A percentile compares a stretch with the other conserved stretches of the same genome.
Conservation (phyloP, 2,888 invertebrate genomes). For the Rhynchonema sp. region DNA sequence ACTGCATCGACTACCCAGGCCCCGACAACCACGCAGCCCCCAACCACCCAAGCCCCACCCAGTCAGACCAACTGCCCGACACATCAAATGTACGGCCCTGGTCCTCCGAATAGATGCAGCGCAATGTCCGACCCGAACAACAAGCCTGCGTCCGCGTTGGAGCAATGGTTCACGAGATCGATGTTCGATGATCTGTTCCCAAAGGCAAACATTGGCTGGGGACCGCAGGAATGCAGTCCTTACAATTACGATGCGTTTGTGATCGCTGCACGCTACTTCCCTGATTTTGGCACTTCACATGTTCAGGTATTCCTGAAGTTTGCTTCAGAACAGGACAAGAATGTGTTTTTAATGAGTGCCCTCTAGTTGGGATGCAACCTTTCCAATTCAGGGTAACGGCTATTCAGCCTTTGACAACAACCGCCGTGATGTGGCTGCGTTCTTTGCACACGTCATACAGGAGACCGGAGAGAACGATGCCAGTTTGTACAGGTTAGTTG, state of each 20-base stretch:
- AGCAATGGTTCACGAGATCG: conserved; percentile 11
- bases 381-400: background rate
- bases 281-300: background rate
- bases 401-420: conserved; percentile 15
- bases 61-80: no score
- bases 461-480: conserved; percentile 25
- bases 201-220: conserved; percentile 21
- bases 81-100: no score
- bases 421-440: conserved; percentile 21
- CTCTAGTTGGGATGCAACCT: no score
- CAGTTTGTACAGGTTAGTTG: conserved; percentile 13
- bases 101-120: background rate
- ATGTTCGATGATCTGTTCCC: conserved; percentile 4
- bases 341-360: no score
- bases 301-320: background rate
- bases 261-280: conserved; percentile 19
- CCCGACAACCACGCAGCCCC: no score
- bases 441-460: conserved; percentile 24
- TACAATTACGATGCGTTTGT: conserved; percentile 23
- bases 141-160: conserved; percentile 12
- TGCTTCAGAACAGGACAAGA: background rate
- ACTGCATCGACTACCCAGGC: no score
- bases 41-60: no score
- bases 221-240: conserved; percentile 16
- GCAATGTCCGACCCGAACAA: conserved; percentile 14